These are phyloP conservation scores for Exaiptasia diaphana DNA, from an alignment of 64 coral and sea anemone species.

Conservation along the genomic window DNA sequence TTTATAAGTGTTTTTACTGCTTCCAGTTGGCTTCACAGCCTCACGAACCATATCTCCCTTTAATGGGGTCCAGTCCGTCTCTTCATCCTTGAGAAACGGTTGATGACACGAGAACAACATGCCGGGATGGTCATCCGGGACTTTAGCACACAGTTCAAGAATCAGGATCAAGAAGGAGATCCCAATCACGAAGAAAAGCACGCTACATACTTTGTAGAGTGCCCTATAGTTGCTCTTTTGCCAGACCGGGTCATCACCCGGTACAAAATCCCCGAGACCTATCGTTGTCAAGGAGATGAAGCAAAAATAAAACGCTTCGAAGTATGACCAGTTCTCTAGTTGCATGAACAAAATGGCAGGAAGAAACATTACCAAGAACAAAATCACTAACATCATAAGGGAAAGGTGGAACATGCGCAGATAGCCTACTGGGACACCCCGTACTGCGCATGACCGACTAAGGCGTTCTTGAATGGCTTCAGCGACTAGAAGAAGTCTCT, in stretches of 20 bases:
- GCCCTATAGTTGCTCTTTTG: conserved; percentile 66
- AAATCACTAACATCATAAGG: conserved; percentile 64
- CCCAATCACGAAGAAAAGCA: conserved; percentile 83
- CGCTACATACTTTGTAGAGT: conserved; percentile 80
- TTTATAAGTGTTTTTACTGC: conserved; percentile 22
- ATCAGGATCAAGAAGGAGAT: conserved; percentile 82
- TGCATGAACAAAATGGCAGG: conserved; percentile 81
- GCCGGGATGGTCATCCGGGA: conserved; percentile 93
- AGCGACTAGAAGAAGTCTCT: conserved; percentile 59
- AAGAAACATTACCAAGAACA: conserved; percentile 60
- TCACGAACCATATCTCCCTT: background rate
- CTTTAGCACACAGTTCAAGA: conserved; percentile 85
- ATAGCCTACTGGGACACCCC: conserved; percentile 73
- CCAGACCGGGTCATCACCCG: conserved; percentile 73
- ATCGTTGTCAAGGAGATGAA: conserved; percentile 93
- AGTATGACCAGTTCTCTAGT: conserved; percentile 85
- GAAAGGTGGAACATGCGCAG: conserved; percentile 76
- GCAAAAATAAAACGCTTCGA: conserved; percentile 93
- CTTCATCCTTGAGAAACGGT: conserved; percentile 80
- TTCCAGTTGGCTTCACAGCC: background rate
- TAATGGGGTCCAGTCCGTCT: conserved; percentile 16
- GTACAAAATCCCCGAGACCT: conserved; percentile 93
- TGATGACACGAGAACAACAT: conserved; percentile 95
- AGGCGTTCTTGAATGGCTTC: conserved; percentile 63
- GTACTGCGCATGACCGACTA: conserved; percentile 70